A percentile compares a stretch with the other conserved stretches of the same genome.
phyloP scores from a whole-genome alignment of 2,113 vertebrate genomes.

The Bubo bubo region DNA sequence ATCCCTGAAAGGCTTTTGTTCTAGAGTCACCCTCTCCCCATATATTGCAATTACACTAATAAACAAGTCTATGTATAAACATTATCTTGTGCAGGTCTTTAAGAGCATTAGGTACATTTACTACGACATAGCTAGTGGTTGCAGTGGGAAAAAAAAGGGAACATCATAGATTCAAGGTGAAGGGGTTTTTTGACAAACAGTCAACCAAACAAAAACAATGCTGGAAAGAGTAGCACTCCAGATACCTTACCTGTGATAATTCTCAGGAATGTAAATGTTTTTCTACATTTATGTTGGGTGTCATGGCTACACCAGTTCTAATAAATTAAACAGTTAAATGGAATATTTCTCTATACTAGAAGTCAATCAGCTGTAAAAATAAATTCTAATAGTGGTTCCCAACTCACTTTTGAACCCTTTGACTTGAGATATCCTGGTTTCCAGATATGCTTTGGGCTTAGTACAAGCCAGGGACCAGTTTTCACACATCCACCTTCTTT shows the following conservation, averaged over 20 bases:
- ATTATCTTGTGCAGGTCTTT: background rate
- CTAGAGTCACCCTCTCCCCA: accelerated
- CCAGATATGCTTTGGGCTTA: background rate
- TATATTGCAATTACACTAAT: background rate
- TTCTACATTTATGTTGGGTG: background rate
- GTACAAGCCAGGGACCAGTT: background rate
- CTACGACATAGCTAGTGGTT: background rate
- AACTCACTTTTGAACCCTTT: background rate
- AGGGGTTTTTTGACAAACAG: background rate
- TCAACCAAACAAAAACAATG: background rate
- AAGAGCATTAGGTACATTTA: accelerated
- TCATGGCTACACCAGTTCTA: background rate
- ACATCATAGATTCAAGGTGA: background rate
- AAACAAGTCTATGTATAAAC: background rate
- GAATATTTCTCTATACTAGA: background rate
- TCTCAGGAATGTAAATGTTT: background rate
- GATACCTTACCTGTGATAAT: background rate
- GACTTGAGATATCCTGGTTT: background rate
- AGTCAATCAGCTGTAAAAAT: background rate
- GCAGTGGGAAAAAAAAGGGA: accelerated
- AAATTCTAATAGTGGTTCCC: background rate
- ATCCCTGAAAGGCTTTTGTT: accelerated
- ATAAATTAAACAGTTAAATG: background rate
- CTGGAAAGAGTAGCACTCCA: background rate
- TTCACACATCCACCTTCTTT: background rate